Conservation (phyloP, 92 coral and sea anemone species). For the Blastomussa wellsi region DNA sequence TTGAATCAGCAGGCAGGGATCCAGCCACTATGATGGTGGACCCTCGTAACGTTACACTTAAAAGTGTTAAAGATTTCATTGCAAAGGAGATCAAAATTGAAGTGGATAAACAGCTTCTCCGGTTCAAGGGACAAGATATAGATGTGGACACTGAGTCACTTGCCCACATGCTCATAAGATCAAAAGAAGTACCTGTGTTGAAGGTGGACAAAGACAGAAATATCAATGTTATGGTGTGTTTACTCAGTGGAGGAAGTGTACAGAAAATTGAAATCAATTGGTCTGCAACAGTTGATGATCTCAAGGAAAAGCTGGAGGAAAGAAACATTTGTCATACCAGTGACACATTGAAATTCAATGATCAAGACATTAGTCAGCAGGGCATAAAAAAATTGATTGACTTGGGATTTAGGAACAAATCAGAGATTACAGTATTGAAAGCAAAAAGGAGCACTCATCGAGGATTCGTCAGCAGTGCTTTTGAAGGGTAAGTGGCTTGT, state of each 20-base stretch:
- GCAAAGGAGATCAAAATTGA: background rate
- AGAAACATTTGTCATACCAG: background rate
- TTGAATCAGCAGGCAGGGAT: background rate
- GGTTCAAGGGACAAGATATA: background rate
- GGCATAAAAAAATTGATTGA: slow-evolving; percentile 15
- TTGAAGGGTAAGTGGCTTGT: background rate
- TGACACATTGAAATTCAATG: background rate
- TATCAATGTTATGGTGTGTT: background rate
- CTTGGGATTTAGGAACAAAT: background rate
- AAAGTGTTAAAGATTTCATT: background rate
- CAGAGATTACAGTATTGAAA: background rate
- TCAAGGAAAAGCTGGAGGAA: slow-evolving; percentile 9
- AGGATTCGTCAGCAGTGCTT: background rate
- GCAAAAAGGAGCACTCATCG: background rate
- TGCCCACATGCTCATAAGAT: background rate
- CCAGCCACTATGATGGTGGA: slow-evolving; percentile 7
- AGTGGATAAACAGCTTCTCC: slow-evolving; percentile 2
- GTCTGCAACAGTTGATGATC: slow-evolving; percentile 17
- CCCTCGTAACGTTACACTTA: background rate
- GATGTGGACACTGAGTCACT: background rate
- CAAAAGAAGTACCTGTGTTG: slow-evolving; percentile 14
- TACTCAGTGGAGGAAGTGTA: background rate
- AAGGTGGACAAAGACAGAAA: background rate
- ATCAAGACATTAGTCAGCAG: background rate
- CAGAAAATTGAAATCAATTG: background rate